Conservation (phyloP, 2,888 invertebrate species). For the Cheilosia variabilis region DNA sequence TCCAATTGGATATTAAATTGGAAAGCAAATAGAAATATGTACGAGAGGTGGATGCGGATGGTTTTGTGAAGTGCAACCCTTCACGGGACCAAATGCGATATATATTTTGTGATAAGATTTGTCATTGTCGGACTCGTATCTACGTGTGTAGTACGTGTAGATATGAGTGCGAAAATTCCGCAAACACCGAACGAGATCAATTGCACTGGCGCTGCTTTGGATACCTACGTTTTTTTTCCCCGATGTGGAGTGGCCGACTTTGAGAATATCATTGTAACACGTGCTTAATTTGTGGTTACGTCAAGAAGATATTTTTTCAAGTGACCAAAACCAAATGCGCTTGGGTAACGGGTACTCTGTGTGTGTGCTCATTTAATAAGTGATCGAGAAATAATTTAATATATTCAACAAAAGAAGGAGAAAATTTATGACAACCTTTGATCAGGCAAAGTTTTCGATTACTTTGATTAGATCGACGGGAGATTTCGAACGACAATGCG, state of each 20-base stretch:
- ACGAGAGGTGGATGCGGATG: slow-evolving; percentile 35
- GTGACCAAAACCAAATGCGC: slow-evolving; percentile 9
- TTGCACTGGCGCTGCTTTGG: slow-evolving; percentile 10
- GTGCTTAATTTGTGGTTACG: slow-evolving; percentile 43
- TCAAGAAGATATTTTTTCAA: slow-evolving; percentile 25
- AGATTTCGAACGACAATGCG: neutral
- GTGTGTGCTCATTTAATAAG: neutral
- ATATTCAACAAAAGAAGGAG: neutral
- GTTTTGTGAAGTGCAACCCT: slow-evolving; percentile 1
- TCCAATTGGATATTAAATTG: slow-evolving; percentile 11
- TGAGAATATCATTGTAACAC: slow-evolving; percentile 31
- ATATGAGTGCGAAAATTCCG: slow-evolving; percentile 21
- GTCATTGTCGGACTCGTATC: slow-evolving; percentile 43
- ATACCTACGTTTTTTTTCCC: neutral
- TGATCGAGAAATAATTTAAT: slow-evolving; percentile 3
- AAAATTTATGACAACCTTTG: slow-evolving; percentile 29
- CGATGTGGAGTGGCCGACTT: neutral
- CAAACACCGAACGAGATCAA: neutral
- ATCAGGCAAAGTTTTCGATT: slow-evolving; percentile 35
- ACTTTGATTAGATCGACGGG: slow-evolving; percentile 13
- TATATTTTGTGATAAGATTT: slow-evolving; percentile 57
- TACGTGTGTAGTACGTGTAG: neutral
- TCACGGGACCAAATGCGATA: neutral
- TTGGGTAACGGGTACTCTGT: neutral
- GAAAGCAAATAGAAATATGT: neutral